Conservation (phyloP, 2,797 vertebrate species). For the Muscicapa comitata region DNA sequence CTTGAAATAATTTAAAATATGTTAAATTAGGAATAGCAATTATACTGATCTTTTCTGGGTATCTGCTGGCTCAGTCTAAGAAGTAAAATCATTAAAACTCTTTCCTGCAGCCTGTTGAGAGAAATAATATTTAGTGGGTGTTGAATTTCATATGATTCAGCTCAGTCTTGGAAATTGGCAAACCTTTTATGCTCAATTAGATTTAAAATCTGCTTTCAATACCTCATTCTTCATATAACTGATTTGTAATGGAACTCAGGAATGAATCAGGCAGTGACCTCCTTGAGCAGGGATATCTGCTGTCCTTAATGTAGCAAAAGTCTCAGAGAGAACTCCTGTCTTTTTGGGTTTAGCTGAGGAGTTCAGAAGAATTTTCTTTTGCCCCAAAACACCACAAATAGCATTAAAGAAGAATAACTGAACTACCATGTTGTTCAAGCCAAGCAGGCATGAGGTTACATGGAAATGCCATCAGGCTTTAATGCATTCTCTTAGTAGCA, state of each 20-base stretch:
- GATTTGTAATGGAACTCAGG: background rate
- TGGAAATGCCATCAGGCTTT: conserved; percentile 40
- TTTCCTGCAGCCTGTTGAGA: conserved; percentile 25
- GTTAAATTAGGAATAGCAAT: conserved; percentile 30
- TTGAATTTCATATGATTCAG: conserved; percentile 51
- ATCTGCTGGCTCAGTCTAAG: background rate
- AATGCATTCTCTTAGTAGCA: conserved; percentile 11
- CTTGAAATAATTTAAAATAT: conserved; percentile 25
- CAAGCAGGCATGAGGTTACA: background rate
- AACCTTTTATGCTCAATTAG: conserved; percentile 25
- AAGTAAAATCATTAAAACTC: conserved; percentile 40
- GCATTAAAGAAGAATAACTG: background rate
- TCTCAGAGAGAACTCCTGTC: background rate
- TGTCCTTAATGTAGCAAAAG: background rate
- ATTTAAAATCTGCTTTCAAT: conserved; percentile 33
- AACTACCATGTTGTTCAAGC: background rate
- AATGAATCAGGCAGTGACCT: background rate
- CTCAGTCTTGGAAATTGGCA: conserved; percentile 38
- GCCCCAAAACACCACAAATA: background rate
- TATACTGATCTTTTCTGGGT: conserved; percentile 2
- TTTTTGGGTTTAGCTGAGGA: background rate
- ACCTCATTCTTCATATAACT: background rate
- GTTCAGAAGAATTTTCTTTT: background rate
- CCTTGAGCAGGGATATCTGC: background rate
- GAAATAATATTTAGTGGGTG: conserved; percentile 55